Evolutionary conservation across 1,140 invertebrate genomes (phyloP), one percentile per base, ranked within the genome.

Genomic region (Chironomus tepperi): DNA sequence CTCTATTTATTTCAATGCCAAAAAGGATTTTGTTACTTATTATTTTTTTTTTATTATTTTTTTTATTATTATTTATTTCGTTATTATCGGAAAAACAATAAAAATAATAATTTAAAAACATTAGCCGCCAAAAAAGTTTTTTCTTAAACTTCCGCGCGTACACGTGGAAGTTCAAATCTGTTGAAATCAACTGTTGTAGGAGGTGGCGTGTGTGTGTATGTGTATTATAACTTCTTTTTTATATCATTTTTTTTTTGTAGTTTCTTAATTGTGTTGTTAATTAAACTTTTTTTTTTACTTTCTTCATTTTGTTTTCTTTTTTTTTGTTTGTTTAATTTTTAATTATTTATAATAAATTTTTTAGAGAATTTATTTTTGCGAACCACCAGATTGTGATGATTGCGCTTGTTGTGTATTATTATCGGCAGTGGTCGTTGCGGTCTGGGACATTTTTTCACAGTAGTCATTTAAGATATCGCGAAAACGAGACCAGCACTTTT

Each of bases 401-500:
- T 67, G 65, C 65, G 65, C 65, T 77, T 78, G 78, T 76, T 79
- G 78, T 79, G 80, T 74, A 78, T 78, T 82, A 77, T 78, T 81
- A 77, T 82, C 80, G 80, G 81, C 80, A 81, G 81, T 81, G 77
- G 76, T 80, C 76, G 78, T 76, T 43, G 77, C 75, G 42, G 76
- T 77, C 76, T 82, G 81, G 77, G 81, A 80, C 84, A 96, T 95
- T 85, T 96, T 96, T 78, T 96, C 94, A 83, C 94, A 95, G 84
- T 96, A 97, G 83, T 98, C 95, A 78, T 91, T 90, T 80, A 98
- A 91, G 80, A 98, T 95, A 86, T 98, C 96, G 77, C 96, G 91
- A 88, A 98, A 98, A 78, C 94, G 90, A 75, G 89, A 89, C 96
- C 96, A 98, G 77, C 96, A 97, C 84, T 97, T 96, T 84, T 98